Base-by-base conservation (phyloP, 1,140 invertebrate species). In the Maniola jurtina region DNA sequence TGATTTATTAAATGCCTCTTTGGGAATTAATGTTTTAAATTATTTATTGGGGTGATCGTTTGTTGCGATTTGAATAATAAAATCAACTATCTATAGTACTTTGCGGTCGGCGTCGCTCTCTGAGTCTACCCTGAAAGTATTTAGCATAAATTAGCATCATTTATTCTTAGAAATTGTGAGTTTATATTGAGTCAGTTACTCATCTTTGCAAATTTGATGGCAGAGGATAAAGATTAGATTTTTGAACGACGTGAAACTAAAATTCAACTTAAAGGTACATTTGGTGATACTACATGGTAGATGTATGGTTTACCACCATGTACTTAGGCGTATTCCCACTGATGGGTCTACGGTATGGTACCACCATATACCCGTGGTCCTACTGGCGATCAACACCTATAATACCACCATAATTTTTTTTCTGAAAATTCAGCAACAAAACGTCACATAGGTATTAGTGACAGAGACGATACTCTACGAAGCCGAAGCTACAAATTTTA, bases 101-200 rank as follows among this genome's bases (percentile, higher is more conserved):
- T 63, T 58, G 33, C 64, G 64, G 42, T 56, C 50, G 64, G 40
- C 58, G 15, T 33, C 14, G 50, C 52, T 38, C 34, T 66, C 42
- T 6, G 5, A 45, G 11, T 1, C 42, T 11, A 55, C 54, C 56
- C 47, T 38, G 54, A 59, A 72, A 73, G 71, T 68, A 76, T 74
- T 81, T 83, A 78, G 71, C 73, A 79, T 84, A 79, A 82, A 79
- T 81, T 80, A 80, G 70, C 76, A 80, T 77, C 75, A 82, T 73
- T 79, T 82, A 78, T 76, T 73, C 70, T 52, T 77, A 81, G 79
- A 79, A 82, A 81, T 81, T 78, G 80, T 77, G 75, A 77, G 72
- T 72, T 61, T 77, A 75, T 79, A 81, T 78, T 76, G 62, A 81
- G 79, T 76, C 69, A 76, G 73, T 82, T 73, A 75, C 61, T 78